Conservation (phyloP, 2,113 vertebrate genomes). For the Psittacara wagleri region DNA sequence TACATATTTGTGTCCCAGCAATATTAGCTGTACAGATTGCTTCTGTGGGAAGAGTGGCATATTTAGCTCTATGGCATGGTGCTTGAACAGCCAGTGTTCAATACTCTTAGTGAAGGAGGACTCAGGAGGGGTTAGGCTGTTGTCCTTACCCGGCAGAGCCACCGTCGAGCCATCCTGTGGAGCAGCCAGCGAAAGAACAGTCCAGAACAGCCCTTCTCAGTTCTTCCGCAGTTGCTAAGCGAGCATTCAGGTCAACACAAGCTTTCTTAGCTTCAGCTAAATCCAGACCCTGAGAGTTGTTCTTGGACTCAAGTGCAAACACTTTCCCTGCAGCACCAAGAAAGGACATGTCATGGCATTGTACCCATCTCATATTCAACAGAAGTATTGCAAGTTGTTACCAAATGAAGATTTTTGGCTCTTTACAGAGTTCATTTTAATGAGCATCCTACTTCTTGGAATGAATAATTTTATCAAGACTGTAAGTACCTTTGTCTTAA, state of each 20-base stretch:
- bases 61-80: not conserved
- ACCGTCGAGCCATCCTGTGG: conserved; percentile 86
- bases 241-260: conserved; percentile 79
- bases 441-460: not conserved
- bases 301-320: conserved; percentile 82
- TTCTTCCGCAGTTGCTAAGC: conserved; percentile 83
- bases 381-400: not conserved
- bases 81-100: not conserved
- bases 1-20: not conserved
- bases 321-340: conserved; percentile 82
- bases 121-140: not conserved
- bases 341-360: not conserved
- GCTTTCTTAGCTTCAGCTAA: conserved; percentile 77
- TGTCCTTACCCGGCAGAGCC: conserved; percentile 85
- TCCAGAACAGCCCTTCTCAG: conserved; percentile 83
- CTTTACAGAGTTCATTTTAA: not conserved
- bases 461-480: not conserved
- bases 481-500: not conserved
- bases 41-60: not conserved
- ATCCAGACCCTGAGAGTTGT: conserved; percentile 73
- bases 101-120: not conserved
- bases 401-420: not conserved
- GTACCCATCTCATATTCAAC: not conserved
- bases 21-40: not conserved
- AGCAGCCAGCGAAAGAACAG: conserved; percentile 83